These are phyloP conservation scores for Torymus aiolomorphi DNA, from an alignment of 2,888 invertebrate genomes.

Conservation along the genomic window DNA sequence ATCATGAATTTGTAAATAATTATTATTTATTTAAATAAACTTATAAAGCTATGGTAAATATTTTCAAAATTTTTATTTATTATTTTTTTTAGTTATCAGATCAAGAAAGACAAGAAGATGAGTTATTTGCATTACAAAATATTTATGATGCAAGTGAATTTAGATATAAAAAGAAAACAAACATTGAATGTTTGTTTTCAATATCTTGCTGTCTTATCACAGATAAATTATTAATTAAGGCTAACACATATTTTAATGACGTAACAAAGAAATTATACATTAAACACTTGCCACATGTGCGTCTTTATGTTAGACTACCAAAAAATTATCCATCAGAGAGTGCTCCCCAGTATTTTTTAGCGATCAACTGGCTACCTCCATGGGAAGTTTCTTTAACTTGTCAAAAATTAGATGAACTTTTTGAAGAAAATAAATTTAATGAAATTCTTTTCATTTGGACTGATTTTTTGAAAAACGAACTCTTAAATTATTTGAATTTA, in stretches of 20 bases:
- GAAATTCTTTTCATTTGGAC: conserved; percentile 68
- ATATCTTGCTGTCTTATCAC: conserved; percentile 49
- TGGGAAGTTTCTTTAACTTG: conserved; percentile 64
- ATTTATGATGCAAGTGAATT: conserved; percentile 64
- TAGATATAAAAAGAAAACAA: conserved; percentile 42
- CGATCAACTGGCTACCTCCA: conserved; percentile 64
- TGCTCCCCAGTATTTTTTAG: conserved; percentile 63
- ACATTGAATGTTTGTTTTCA: conserved; percentile 59
- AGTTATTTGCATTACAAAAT: conserved; percentile 62
- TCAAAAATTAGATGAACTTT: conserved; percentile 66
- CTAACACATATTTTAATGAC: not conserved
- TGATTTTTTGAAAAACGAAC: conserved; percentile 63
- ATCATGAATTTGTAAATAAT: too few relatives aligned
- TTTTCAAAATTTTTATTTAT: not conserved
- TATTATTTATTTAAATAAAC: too few relatives aligned
- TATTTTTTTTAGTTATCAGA: conserved; percentile 50
- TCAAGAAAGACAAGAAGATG: conserved; percentile 62
- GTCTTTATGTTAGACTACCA: conserved; percentile 61
- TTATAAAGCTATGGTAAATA: too few relatives aligned
- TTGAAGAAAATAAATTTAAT: conserved; percentile 61
- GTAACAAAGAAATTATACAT: conserved; percentile 50
- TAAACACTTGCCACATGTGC: conserved; percentile 63
- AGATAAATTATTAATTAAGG: conserved; percentile 23
- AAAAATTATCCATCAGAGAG: conserved; percentile 62
- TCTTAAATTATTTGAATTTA: conserved; percentile 61